Conservation (phyloP, 2,797 vertebrate species). For the Pelochelys cantorii region DNA sequence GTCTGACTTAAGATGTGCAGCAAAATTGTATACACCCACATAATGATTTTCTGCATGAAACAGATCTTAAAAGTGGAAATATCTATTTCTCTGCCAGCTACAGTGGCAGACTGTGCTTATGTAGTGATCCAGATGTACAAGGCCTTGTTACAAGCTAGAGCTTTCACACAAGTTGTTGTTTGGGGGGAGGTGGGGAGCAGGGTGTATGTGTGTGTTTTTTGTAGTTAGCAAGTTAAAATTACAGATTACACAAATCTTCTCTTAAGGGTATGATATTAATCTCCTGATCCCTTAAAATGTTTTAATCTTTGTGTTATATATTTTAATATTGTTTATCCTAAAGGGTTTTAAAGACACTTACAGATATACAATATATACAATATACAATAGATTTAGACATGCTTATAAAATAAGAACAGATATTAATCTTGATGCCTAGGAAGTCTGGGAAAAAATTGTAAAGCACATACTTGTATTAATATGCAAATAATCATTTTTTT, state of each 20-base stretch:
- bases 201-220: background rate
- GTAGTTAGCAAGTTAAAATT: conserved; percentile 23
- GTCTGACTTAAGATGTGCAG: background rate
- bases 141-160: conserved; percentile 43
- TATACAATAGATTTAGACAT: conserved; percentile 15
- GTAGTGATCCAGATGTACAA: conserved; percentile 14
- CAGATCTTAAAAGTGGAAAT: conserved; percentile 35
- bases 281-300: conserved; percentile 31
- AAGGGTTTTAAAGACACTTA: conserved; percentile 15
- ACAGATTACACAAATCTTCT: conserved; percentile 47
- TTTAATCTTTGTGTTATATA: conserved; percentile 25
- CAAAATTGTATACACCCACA: background rate
- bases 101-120: conserved; percentile 40
- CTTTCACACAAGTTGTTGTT: conserved; percentile 18
- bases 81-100: conserved; percentile 27
- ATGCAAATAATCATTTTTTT: background rate
- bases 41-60: conserved; percentile 41
- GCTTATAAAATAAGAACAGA: conserved; percentile 20
- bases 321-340: conserved; percentile 53
- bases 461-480: background rate
- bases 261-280: conserved; percentile 34
- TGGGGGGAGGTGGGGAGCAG: background rate
- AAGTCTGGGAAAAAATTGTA: background rate
- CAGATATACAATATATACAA: background rate
- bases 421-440: conserved; percentile 3